Evolutionary conservation across 1,140 invertebrate genomes (phyloP).

Genomic region (Diabrotica virgifera): DNA sequence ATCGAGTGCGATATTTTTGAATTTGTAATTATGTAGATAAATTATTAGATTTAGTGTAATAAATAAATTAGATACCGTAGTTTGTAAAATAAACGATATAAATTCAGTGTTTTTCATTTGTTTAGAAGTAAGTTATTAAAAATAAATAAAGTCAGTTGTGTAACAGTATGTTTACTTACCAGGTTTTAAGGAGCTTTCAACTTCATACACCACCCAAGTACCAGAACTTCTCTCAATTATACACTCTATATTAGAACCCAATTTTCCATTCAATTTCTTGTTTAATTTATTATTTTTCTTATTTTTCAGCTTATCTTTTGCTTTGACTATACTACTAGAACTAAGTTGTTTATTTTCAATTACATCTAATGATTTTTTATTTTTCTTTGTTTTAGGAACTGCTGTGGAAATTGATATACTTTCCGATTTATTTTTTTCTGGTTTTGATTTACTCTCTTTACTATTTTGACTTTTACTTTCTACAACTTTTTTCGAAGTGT

Average conservation of each 20-base stretch:
- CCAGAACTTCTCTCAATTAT: constrained; percentile 42
- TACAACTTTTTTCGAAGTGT: background rate
- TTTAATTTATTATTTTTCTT: background rate
- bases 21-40: too few relatives aligned
- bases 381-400: background rate
- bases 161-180: too few relatives aligned
- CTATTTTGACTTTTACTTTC: background rate
- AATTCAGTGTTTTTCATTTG: too few relatives aligned
- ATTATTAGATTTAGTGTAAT: too few relatives aligned
- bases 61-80: too few relatives aligned
- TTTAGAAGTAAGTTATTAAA: too few relatives aligned
- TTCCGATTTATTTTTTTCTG: background rate
- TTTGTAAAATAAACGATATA: too few relatives aligned
- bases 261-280: background rate
- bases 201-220: constrained; percentile 39
- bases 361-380: background rate
- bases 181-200: background rate
- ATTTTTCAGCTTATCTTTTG: constrained; percentile 2
- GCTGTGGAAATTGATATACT: too few relatives aligned
- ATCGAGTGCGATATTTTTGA: too few relatives aligned
- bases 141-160: too few relatives aligned
- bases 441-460: background rate
- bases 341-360: too few relatives aligned
- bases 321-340: background rate
- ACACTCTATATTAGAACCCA: constrained; percentile 21